Base-by-base conservation (phyloP, 2,888 invertebrate genomes). In the Synergus umbraculus region DNA sequence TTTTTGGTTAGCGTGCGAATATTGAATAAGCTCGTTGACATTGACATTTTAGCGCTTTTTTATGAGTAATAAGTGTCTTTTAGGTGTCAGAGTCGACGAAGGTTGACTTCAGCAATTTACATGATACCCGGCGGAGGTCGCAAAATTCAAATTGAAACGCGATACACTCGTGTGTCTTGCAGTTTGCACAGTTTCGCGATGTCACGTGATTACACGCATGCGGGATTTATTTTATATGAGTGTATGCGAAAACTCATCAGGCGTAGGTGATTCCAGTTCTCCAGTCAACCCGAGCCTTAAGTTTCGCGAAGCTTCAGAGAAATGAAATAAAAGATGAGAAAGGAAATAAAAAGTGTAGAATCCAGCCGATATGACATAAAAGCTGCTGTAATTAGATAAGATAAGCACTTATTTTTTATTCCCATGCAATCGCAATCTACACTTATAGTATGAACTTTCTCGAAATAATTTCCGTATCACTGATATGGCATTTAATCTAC, bases 381-480 rank as follows among this genome's bases (percentile, higher is more conserved):
- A 58, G 18, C 58, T 18, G 3, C 9, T 18, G 58, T 58, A 58
- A 58, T 58, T 58, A 58, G 58, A 58, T 22, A 58, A 58, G 58
- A 58, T 58, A 58, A 58, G 58, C 58, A 58, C 58, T 58, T 58
- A n/a, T 58, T 58, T 58, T 58, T 58, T 8, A 58, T 58, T n/a
- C 0, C 18, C 58, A 9, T 8, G 46, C 46, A 46, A 46, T 46
- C 13, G 46, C 13, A 46, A 46, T 58, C n/a, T 58, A 18, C 58
- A 18, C 18, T 18, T 58, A 18, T 58, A 10, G 58, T 18, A 18
- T 15, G 58, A 7, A 58, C 18, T 22, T 58, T 58, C 58, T 58
- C 9, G 18, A 22, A 58, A 58, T 58, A 22, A 58, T 58, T 18
- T 58, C 18, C 18, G 18, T 58, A 22, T 18, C 58, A 58, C 0